Conservation (phyloP, 2,797 vertebrate species). For the Argentina silus region DNA sequence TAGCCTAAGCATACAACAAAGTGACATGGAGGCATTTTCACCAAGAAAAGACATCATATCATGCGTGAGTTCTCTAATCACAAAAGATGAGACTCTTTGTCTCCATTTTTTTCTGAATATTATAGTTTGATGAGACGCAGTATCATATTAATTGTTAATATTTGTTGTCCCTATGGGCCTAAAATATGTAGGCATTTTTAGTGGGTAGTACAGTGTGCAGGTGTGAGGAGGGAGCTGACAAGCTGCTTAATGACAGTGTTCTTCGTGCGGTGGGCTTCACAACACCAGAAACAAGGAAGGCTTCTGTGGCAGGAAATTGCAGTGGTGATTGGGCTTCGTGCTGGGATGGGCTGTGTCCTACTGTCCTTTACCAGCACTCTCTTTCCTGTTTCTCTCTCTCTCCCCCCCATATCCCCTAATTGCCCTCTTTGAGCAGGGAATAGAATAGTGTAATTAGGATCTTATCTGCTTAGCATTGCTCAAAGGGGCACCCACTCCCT, state of each 20-base stretch:
- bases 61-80: neutral
- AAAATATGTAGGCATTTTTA: slow-evolving; percentile 34
- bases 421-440: slow-evolving; percentile 72
- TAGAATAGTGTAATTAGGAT: slow-evolving; percentile 79
- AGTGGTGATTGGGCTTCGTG: slow-evolving; percentile 72
- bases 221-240: slow-evolving; percentile 74
- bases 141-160: slow-evolving; percentile 46
- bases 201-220: slow-evolving; percentile 63
- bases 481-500: slow-evolving; percentile 57
- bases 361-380: slow-evolving; percentile 46
- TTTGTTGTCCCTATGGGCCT: slow-evolving; percentile 47
- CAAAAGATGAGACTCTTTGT: neutral
- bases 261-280: slow-evolving; percentile 65
- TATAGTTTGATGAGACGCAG: no score
- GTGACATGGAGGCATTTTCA: neutral
- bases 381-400: slow-evolving; percentile 32
- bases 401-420: slow-evolving; percentile 60
- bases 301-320: slow-evolving; percentile 77
- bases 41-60: neutral
- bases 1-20: no score
- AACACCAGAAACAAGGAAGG: slow-evolving; percentile 62
- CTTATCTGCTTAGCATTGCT: slow-evolving; percentile 75
- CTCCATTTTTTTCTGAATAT: no score
- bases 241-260: slow-evolving; percentile 73
- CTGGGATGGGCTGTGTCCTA: slow-evolving; percentile 65